A percentile compares a stretch with the other conserved stretches of the same genome.
Conservation (phyloP, 2,888 invertebrate genomes). For the Taenaris catops region DNA sequence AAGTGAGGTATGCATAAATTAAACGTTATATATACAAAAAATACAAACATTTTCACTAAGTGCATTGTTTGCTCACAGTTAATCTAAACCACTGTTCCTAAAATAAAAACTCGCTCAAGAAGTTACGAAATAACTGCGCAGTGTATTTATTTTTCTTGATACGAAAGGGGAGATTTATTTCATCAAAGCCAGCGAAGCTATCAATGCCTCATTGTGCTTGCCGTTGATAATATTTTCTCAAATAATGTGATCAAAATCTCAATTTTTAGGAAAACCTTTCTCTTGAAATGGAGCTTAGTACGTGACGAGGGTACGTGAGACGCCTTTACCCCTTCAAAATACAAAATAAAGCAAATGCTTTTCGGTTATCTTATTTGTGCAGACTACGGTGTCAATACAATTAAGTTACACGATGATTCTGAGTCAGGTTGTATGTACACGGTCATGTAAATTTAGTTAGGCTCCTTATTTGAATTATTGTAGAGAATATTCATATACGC, state of each 20-base stretch:
- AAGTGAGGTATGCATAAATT: too few species aligned
- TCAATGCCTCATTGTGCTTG: constrained; percentile 8
- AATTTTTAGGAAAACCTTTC: constrained; percentile 21
- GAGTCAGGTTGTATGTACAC: constrained; percentile 5
- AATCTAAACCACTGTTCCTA: too few species aligned
- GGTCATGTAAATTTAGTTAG: not conserved
- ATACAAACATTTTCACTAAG: too few species aligned
- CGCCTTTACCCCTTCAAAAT: constrained; percentile 19
- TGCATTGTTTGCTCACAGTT: too few species aligned
- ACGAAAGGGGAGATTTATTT: constrained; percentile 1
- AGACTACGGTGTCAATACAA: constrained; percentile 31
- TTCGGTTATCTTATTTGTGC: constrained; percentile 37
- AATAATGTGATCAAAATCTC: constrained; percentile 19
- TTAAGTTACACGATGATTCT: constrained; percentile 23
- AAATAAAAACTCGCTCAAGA: too few species aligned
- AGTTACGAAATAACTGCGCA: not conserved
- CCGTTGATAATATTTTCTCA: constrained; percentile 12
- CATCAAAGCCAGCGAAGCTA: constrained; percentile 8
- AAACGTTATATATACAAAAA: too few species aligned
- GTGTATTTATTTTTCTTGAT: constrained; percentile 5
- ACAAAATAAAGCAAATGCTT: constrained; percentile 25
- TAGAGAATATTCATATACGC: too few species aligned
- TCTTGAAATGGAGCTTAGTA: constrained; percentile 19
- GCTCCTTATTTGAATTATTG: too few species aligned
- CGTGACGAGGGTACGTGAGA: constrained; percentile 26